A percentile compares a stretch with the other conserved stretches of the same genome.
Conservation (phyloP, 2,888 invertebrate genomes). For the Bhutanitis thaidina region DNA sequence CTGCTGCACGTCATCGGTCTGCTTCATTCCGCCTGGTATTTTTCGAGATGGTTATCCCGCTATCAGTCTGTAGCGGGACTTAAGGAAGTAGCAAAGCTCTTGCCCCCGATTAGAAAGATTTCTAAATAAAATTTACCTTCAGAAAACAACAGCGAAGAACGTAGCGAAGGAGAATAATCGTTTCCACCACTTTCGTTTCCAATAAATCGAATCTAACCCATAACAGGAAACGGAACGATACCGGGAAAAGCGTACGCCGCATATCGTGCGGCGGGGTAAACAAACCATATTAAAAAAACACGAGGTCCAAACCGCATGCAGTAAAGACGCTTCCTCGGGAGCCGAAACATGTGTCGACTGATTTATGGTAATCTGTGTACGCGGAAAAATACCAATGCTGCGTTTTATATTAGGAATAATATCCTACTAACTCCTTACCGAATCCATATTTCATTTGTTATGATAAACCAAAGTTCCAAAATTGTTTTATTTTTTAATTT, state of each 20-base stretch:
- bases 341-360: slow-evolving; percentile 20
- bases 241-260: not conserved
- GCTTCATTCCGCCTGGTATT: too few species aligned
- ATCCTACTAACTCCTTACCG: slow-evolving; percentile 15
- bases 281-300: slow-evolving; percentile 17
- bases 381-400: slow-evolving; percentile 17
- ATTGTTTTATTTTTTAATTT: too few species aligned
- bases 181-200: not conserved
- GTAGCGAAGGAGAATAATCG: too few species aligned
- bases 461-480: slow-evolving; percentile 5
- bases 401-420: slow-evolving; percentile 15
- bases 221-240: slow-evolving; percentile 1
- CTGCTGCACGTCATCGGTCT: too few species aligned
- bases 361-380: slow-evolving; percentile 20
- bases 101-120: too few species aligned
- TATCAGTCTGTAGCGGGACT: too few species aligned
- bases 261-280: slow-evolving; percentile 12
- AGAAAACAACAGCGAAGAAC: not conserved
- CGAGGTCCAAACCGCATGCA: slow-evolving; percentile 16
- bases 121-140: too few species aligned
- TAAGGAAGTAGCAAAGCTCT: too few species aligned
- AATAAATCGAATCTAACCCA: not conserved
- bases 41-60: too few species aligned
- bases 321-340: slow-evolving; percentile 11
- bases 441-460: slow-evolving; percentile 32